Conservation (phyloP, 2,797 vertebrate genomes). For the Gallinago nigripennis region DNA sequence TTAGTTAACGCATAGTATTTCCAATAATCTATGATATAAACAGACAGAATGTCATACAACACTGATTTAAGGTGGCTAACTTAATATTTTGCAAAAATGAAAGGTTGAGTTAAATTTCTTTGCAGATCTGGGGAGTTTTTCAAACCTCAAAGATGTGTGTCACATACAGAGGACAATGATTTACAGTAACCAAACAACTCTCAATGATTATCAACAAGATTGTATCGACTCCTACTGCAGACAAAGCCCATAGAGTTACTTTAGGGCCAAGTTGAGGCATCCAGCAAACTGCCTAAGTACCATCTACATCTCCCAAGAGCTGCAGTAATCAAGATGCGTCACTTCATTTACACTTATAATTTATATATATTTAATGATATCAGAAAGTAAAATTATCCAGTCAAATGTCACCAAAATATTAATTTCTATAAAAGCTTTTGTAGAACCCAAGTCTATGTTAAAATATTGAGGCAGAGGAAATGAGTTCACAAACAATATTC, state of each 20-base stretch:
- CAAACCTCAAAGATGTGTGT: background rate
- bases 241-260: background rate
- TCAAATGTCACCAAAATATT: background rate
- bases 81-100: background rate
- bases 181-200: background rate
- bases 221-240: background rate
- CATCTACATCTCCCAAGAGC: background rate
- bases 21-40: background rate
- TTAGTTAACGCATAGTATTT: constrained; percentile 70
- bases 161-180: background rate
- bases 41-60: background rate
- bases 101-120: background rate
- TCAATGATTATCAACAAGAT: background rate
- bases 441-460: background rate
- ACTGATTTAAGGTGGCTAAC: background rate
- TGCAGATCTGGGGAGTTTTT: background rate
- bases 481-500: background rate
- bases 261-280: background rate
- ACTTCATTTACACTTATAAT: background rate
- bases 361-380: background rate
- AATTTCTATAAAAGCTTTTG: background rate
- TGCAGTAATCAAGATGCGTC: background rate
- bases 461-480: background rate
- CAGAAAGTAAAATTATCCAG: background rate
- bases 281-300: background rate